Conservation (phyloP, 92 coral and sea anemone species). For the Porites lobata region DNA sequence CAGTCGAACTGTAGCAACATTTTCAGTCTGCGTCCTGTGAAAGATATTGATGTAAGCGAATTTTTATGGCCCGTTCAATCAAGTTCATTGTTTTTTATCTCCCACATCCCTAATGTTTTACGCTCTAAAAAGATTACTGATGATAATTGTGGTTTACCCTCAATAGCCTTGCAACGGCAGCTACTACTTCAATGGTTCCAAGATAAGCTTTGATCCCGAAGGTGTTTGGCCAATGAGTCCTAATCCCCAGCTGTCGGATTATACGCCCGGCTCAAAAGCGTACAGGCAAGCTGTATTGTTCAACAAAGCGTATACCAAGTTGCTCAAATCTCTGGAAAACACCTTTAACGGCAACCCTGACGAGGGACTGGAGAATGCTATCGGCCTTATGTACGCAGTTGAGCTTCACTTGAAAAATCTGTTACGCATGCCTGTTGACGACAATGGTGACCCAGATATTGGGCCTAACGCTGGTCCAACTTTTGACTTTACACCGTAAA, state of each 20-base stretch:
- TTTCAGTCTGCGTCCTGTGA: no score
- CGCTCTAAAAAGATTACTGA: background rate
- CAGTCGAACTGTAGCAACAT: no score
- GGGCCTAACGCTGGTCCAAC: slow-evolving; percentile 73
- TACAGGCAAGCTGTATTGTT: slow-evolving; percentile 10
- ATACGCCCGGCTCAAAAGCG: slow-evolving; percentile 34
- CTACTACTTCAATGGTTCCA: slow-evolving; percentile 28
- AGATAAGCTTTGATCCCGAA: slow-evolving; percentile 32
- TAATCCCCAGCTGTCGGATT: slow-evolving; percentile 32
- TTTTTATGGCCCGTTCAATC: no score
- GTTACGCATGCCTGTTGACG: slow-evolving; percentile 56
- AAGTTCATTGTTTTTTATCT: no score
- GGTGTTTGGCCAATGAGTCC: slow-evolving; percentile 65
- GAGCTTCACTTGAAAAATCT: slow-evolving; percentile 46
- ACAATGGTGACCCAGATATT: slow-evolving; percentile 58
- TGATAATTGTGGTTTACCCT: background rate
- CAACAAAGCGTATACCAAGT: slow-evolving; percentile 33
- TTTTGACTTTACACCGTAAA: slow-evolving; percentile 25
- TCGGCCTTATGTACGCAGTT: slow-evolving; percentile 55
- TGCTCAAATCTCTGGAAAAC: slow-evolving; percentile 35
- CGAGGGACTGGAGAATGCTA: slow-evolving; percentile 40
- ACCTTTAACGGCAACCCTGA: slow-evolving; percentile 35
- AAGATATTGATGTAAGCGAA: no score
- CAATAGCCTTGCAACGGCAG: slow-evolving; percentile 1
- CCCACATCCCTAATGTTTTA: no score